phyloP scores from a whole-genome alignment of 2,113 vertebrate species.

The Lamprotornis superbus region DNA sequence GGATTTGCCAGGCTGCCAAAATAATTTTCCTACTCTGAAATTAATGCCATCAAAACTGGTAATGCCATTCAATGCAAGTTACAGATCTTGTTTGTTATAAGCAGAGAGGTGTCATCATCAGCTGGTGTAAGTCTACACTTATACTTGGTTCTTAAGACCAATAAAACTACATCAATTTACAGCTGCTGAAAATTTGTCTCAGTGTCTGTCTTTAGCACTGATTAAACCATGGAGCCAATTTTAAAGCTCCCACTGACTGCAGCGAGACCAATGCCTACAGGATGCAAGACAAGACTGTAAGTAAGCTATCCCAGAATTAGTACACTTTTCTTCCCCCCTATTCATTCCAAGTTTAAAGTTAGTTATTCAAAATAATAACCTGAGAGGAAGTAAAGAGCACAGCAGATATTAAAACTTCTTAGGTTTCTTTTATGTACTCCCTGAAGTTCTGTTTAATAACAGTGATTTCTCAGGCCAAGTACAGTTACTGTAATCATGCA shows the following conservation, averaged over 20 bases:
- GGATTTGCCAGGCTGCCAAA: background rate
- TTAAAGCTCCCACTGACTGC: background rate
- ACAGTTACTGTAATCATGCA: background rate
- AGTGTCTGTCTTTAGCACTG: background rate
- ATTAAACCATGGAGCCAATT: background rate
- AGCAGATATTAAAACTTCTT: background rate
- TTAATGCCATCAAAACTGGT: background rate
- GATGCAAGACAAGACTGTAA: background rate
- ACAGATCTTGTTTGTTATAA: background rate
- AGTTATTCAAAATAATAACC: background rate
- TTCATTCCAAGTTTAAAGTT: background rate
- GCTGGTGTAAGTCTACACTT: background rate
- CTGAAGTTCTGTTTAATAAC: background rate
- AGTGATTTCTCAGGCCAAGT: background rate
- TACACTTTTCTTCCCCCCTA: rapidly evolving
- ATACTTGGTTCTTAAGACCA: background rate
- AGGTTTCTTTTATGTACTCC: background rate
- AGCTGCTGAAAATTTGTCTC: background rate
- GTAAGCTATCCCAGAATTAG: background rate
- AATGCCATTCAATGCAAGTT: background rate
- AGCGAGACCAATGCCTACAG: background rate
- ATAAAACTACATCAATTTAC: background rate
- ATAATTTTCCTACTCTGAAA: background rate
- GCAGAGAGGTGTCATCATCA: background rate
- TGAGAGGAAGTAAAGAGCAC: background rate